These are phyloP conservation scores for Phyllotreta striolata DNA, from an alignment of 2,888 invertebrate species.

Conservation along the genomic window DNA sequence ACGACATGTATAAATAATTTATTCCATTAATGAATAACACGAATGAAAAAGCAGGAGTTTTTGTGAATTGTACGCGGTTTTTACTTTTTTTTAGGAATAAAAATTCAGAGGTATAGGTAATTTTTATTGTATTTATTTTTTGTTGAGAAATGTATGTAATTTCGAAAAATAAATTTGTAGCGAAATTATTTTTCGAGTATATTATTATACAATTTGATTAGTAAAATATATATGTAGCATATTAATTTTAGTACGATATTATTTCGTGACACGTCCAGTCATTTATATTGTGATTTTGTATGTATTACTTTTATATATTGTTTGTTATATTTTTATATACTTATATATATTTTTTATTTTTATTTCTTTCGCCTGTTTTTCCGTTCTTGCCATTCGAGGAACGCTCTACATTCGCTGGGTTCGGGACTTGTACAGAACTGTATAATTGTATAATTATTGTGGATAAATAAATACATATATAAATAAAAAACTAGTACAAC, in stretches of 20 bases:
- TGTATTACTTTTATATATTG: slow-evolving; percentile 21
- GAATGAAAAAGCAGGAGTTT: too few relatives aligned
- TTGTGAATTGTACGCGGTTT: too few relatives aligned
- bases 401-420: slow-evolving; percentile 12
- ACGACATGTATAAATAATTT: too few relatives aligned
- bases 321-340: slow-evolving; percentile 12
- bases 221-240: not conserved
- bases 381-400: slow-evolving; percentile 8
- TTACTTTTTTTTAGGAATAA: not conserved
- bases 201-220: not conserved
- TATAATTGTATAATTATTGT: slow-evolving; percentile 22
- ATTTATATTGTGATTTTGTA: slow-evolving; percentile 24
- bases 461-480: slow-evolving; percentile 11
- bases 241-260: not conserved
- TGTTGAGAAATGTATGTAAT: slow-evolving; percentile 9
- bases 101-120: slow-evolving; percentile 3
- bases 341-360: slow-evolving; percentile 5
- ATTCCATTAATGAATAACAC: too few relatives aligned
- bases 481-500: slow-evolving; percentile 4
- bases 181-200: slow-evolving; percentile 1
- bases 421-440: slow-evolving; percentile 29
- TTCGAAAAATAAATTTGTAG: not conserved
- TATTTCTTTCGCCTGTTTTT: not conserved
- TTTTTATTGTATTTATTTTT: slow-evolving; percentile 3
- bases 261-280: slow-evolving; percentile 17